Percentiles rank a stretch among this genome's conserved stretches.
Evolutionary conservation across 1,140 invertebrate species (phyloP).

Genomic region (Zaprionus nigranus): DNA sequence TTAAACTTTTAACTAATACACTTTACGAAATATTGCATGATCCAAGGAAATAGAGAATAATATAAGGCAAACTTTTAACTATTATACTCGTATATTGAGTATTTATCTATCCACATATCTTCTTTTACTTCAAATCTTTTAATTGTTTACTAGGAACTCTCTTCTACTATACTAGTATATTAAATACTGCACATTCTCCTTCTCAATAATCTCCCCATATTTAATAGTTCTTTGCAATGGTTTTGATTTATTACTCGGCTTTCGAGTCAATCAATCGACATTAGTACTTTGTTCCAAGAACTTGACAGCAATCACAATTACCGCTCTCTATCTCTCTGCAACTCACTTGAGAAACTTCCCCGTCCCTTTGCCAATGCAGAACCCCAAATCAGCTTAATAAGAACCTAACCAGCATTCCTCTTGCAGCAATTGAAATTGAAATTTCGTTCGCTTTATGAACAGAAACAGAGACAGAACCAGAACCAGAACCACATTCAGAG

Average conservation of each 20-base stretch:
- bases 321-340: slow-evolving; percentile 9
- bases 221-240: background rate
- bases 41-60: too few relatives aligned
- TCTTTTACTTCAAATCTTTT: too few relatives aligned
- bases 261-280: slow-evolving; percentile 1
- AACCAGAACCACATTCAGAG: background rate
- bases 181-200: background rate
- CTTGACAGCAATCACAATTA: background rate
- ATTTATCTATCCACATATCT: too few relatives aligned
- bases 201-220: background rate
- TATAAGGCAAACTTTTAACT: too few relatives aligned
- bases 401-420: slow-evolving; percentile 29
- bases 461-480: background rate
- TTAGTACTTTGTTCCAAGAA: background rate
- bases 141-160: background rate
- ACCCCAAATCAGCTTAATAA: slow-evolving; percentile 60
- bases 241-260: background rate
- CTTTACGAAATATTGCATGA: too few relatives aligned
- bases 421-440: slow-evolving; percentile 58
- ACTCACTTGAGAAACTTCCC: slow-evolving; percentile 4
- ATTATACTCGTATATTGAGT: too few relatives aligned
- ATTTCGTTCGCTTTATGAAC: slow-evolving; percentile 52
- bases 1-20: too few relatives aligned
- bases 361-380: background rate
- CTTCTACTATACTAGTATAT: background rate